Conservation (phyloP, 2,888 invertebrate species). For the Byasa hedistus region DNA sequence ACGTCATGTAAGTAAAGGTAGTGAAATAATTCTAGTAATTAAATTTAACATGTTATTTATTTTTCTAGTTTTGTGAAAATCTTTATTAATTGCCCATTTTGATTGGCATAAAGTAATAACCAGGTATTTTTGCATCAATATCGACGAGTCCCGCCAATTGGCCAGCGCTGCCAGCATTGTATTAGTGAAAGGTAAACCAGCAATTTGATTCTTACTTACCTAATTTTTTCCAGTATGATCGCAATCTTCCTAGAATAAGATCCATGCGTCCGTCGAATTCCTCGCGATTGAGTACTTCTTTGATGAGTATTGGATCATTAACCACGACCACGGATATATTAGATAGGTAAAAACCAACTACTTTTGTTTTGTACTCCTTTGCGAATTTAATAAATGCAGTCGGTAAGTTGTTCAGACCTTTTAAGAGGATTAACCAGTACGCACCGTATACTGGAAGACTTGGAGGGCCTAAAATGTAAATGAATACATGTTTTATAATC, state of each 20-base stretch:
- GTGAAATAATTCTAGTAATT: no score
- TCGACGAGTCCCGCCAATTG: no score
- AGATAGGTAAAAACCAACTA: conserved; percentile 81
- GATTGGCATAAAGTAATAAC: no score
- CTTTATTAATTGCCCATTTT: no score
- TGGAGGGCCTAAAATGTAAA: conserved; percentile 74
- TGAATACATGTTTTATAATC: no score
- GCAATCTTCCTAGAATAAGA: conserved; percentile 64
- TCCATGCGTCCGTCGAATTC: conserved; percentile 82
- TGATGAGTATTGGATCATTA: conserved; percentile 76
- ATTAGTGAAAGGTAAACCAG: no score
- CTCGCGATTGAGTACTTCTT: conserved; percentile 77
- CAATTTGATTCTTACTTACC: conserved; percentile 55
- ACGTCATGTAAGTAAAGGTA: no score
- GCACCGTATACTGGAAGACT: conserved; percentile 82
- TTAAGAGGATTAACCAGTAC: conserved; percentile 78
- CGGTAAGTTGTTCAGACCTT: conserved; percentile 75
- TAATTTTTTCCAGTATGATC: conserved; percentile 77
- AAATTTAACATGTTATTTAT: no score
- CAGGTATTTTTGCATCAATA: no score
- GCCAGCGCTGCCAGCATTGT: no score
- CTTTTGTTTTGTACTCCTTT: conserved; percentile 79
- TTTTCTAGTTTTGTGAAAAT: no score
- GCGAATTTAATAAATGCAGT: conserved; percentile 71
- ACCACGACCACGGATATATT: conserved; percentile 68